Evolutionary conservation across 1,140 invertebrate genomes (phyloP).

Genomic region (Trachymyrmex cornetzi): DNA sequence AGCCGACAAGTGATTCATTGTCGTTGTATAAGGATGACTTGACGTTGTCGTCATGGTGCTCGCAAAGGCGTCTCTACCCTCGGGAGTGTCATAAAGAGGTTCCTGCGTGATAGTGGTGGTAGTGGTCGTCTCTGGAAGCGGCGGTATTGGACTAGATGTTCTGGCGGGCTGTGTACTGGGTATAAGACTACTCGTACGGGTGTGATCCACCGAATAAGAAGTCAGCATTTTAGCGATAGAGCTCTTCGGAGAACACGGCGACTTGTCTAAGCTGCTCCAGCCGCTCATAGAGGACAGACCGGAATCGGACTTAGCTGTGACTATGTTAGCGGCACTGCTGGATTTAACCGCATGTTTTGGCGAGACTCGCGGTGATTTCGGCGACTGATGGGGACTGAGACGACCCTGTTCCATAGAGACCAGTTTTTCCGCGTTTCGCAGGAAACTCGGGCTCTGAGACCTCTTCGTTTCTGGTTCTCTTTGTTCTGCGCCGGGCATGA

Average conservation of each 20-base stretch:
- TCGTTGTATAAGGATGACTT: constrained; percentile 72
- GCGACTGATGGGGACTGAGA: constrained; percentile 90
- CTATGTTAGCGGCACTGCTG: constrained; percentile 87
- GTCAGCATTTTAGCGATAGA: constrained; percentile 82
- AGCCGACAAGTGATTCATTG: constrained; percentile 79
- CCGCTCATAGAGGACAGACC: constrained; percentile 94
- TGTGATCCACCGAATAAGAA: constrained; percentile 82
- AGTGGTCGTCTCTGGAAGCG: constrained; percentile 78
- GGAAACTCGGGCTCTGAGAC: constrained; percentile 85
- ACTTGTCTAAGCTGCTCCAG: constrained; percentile 94
- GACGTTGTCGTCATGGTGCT: constrained; percentile 64
- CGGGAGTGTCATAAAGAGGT: constrained; percentile 84
- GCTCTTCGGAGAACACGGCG: constrained; percentile 91
- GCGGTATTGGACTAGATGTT: constrained; percentile 79
- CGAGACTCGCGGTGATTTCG: constrained; percentile 91
- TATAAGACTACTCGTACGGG: constrained; percentile 73
- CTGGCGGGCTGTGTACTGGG: constrained; percentile 77
- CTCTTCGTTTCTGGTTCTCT: constrained; percentile 80
- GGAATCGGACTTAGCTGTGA: constrained; percentile 93
- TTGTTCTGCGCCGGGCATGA: constrained; percentile 82
- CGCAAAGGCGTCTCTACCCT: constrained; percentile 81
- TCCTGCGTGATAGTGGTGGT: constrained; percentile 78
- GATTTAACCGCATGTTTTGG: constrained; percentile 91
- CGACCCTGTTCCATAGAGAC: constrained; percentile 86
- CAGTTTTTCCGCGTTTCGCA: constrained; percentile 82